Evolutionary conservation across 2,888 invertebrate genomes (phyloP), one percentile per base, ranked within the genome.

Genomic region (Sesamia inferens): DNA sequence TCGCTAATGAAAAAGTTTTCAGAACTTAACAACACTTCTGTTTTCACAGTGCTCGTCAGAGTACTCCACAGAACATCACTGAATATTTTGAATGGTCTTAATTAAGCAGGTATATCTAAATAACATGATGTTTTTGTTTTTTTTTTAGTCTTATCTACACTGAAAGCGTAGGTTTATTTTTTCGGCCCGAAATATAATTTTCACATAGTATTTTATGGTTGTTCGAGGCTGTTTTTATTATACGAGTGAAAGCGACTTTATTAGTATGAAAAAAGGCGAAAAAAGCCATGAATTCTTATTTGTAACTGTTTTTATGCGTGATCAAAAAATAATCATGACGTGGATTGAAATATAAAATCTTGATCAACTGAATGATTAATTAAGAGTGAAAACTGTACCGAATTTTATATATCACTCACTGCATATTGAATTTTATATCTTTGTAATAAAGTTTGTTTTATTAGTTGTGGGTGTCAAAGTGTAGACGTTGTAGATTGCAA

Each of bases 1-100:
- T 78, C 51, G 39, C 51, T 78, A 81, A 81, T 78, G 75, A 78
- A 81, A 81, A 81, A 78, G 81, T 81, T 81, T 71, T 55, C 68
- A 81, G 61, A 77, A 68, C 70, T 66, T 42, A 62, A 70, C 81
- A 78, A 66, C 68, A 65, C 62, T 72, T 65, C 39, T 31, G 13
- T 57, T 42, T 61, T 66, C n/a, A 62, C 55, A 78, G 74, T 71
- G 39, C 71, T 59, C 62, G 0, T 47, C 57, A 48, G 47, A 61
- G 51, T 81, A 68, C 81, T 78, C 68, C 51, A 51, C 14, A 44
- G 47, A 66, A 66, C 70, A 78, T 55, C 64, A 68, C 68, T 65
- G 47, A 68, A 65, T 68, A 68, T 74, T 78, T 58, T 66, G 54
- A 78, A 71, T 70, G 54, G 57, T 19, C 51, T 74, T 58, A 68